A percentile compares a stretch with the other conserved stretches of the same genome.
Evolutionary conservation across 35 echinoderm and acorn worm species (phyloP).

Genomic region (Patiria miniata): DNA sequence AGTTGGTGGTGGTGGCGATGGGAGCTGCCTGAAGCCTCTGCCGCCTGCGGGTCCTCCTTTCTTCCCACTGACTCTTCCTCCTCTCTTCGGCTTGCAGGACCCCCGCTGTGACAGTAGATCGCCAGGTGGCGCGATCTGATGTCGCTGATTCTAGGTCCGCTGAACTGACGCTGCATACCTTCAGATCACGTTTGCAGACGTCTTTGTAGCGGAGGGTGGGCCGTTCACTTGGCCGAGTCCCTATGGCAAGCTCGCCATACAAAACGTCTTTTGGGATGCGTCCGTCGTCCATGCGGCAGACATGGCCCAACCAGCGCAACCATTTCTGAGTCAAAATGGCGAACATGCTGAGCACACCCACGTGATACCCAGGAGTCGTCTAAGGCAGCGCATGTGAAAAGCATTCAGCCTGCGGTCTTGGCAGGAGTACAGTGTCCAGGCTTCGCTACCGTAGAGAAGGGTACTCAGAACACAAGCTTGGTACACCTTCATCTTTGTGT

Average conservation of each 20-base stretch:
- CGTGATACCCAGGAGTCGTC: not conserved
- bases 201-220: conserved; percentile 36
- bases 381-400: conserved; percentile 8
- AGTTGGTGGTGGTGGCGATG: no score
- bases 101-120: no score
- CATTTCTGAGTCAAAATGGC: not conserved
- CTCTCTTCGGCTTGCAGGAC: no score
- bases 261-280: conserved; percentile 29
- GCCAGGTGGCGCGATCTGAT: not conserved
- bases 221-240: conserved; percentile 1
- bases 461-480: not conserved
- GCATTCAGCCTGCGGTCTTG: not conserved
- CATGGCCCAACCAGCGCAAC: conserved; percentile 42
- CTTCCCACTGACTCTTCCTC: no score
- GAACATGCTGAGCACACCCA: not conserved
- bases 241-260: conserved; percentile 10
- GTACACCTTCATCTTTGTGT: no score
- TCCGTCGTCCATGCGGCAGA: conserved; percentile 23
- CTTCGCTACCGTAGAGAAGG: conserved; percentile 27
- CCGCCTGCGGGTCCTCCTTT: no score
- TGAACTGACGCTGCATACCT: conserved; percentile 5
- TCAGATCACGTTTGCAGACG: conserved; percentile 22
- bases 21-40: no score
- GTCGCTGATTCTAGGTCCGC: not conserved
- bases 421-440: not conserved